These are phyloP conservation scores for Coelopa pilipes DNA, from an alignment of 2,888 invertebrate genomes.

Conservation along the genomic window DNA sequence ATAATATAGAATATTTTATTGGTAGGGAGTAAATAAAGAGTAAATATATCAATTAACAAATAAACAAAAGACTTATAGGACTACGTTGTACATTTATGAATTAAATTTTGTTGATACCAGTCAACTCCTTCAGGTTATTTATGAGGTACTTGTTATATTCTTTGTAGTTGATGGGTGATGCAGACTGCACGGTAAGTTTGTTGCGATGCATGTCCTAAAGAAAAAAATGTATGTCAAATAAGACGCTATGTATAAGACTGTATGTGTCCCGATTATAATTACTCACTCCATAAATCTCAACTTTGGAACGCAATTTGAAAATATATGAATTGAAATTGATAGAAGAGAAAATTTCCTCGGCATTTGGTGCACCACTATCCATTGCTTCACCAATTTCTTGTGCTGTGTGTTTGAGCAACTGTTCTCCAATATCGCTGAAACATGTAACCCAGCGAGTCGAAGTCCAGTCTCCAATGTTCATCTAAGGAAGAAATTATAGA, in stretches of 20 bases:
- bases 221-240: constrained; percentile 35
- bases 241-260: not conserved
- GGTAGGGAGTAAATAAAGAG: not conserved
- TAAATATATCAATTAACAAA: too few species aligned
- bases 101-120: constrained; percentile 68
- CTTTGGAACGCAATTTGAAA: constrained; percentile 87
- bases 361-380: constrained; percentile 74
- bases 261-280: too few species aligned
- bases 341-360: constrained; percentile 77
- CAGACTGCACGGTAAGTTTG: constrained; percentile 78
- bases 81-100: too few species aligned
- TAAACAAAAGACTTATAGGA: too few species aligned
- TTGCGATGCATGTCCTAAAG: constrained; percentile 69
- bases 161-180: constrained; percentile 79
- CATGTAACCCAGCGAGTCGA: constrained; percentile 91
- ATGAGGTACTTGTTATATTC: constrained; percentile 80
- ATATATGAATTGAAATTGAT: constrained; percentile 83
- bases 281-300: constrained; percentile 92
- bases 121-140: constrained; percentile 75
- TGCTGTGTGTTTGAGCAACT: constrained; percentile 76
- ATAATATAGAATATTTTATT: too few species aligned
- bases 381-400: constrained; percentile 83
- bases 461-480: constrained; percentile 87
- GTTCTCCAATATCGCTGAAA: constrained; percentile 87
- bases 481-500: constrained; percentile 68